Evolutionary conservation across 1,140 invertebrate genomes (phyloP), one percentile per base, ranked within the genome.

Genomic region (Sarcophaga peregrina): DNA sequence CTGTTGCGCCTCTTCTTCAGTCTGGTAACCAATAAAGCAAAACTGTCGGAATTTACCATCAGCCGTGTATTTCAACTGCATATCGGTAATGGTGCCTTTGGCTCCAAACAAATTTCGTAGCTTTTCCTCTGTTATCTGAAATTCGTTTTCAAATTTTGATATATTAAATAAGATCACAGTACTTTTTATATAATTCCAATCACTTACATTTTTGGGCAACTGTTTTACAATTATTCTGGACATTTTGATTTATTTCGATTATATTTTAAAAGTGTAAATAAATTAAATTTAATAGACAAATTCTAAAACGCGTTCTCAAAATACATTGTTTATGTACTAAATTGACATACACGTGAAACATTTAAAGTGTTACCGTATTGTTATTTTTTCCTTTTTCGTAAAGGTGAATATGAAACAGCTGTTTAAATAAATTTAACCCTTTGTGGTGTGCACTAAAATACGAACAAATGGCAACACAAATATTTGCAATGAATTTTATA

Each of bases 1-100:
- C 48, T 91, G 91, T 82, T 93, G 83, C 0, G 97, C 97, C 89
- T 97, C 94, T 83, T 95, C 93, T 86, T 95, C 95, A 78, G 91
- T 94, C 88, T 95, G 94, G 89, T 94, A 99, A 15, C 98, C 98
- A 86, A 99, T 91, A 89, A 99, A 99, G 17, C 94, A 96, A 92
- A 99, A 99, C 86, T 95, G 94, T 85, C 98, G 92, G 91, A 99
- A 99, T 87, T 95, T 94, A 11, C 97, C 97, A 92, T 97, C 94
- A 86, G 95, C 94, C 0, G 96, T 97, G 87, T 95, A 98, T 90
- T 98, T 99, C 5, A 99, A 90, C 86, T 97, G 95, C 17, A 98
- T 93, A 92, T 99, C 97, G 3, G 98, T 99, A 8, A 99, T 94
- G 82, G 93, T 91, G 37, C 97, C 97, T 89, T 97, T 95, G 85